Evolutionary conservation across 2,113 vertebrate species (phyloP).

Genomic region (Sapayoa aenigma): DNA sequence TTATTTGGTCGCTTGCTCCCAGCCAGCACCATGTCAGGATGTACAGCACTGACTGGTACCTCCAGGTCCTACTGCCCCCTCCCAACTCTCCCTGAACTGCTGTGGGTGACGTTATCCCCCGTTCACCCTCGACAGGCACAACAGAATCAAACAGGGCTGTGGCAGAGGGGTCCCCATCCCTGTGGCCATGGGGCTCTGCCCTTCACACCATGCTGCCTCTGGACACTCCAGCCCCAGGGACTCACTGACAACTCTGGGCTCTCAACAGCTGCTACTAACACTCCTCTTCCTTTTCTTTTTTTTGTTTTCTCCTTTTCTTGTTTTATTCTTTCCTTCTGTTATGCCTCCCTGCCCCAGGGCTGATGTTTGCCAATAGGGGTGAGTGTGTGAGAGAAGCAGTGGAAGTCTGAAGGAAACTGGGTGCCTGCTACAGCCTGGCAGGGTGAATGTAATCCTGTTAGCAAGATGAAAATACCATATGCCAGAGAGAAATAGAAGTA

Average conservation of each 20-base stretch:
- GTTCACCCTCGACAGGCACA: rapidly evolving
- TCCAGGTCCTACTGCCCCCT: rapidly evolving
- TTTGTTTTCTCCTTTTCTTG: rapidly evolving
- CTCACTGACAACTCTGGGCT: not conserved
- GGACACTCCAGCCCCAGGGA: rapidly evolving
- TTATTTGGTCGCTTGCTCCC: rapidly evolving
- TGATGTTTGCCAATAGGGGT: not conserved
- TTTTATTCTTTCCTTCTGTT: not conserved
- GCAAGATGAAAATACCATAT: not conserved
- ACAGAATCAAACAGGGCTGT: rapidly evolving
- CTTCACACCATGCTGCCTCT: rapidly evolving
- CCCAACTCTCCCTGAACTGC: rapidly evolving
- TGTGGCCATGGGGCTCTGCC: not conserved
- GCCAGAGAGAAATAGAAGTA: not conserved
- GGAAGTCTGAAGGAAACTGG: not conserved
- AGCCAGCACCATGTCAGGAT: rapidly evolving
- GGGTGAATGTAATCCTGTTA: not conserved
- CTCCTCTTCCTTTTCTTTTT: too few relatives aligned
- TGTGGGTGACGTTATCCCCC: not conserved
- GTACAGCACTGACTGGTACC: rapidly evolving
- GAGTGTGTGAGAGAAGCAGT: not conserved
- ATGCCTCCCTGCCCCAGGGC: not conserved
- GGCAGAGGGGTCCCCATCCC: not conserved
- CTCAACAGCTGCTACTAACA: not conserved
- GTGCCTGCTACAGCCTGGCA: not conserved